Percentiles rank a stretch among this genome's conserved stretches.
These are phyloP conservation scores for Cyprinus carpio DNA, from an alignment of 2,113 vertebrate species.

Conservation along the genomic window DNA sequence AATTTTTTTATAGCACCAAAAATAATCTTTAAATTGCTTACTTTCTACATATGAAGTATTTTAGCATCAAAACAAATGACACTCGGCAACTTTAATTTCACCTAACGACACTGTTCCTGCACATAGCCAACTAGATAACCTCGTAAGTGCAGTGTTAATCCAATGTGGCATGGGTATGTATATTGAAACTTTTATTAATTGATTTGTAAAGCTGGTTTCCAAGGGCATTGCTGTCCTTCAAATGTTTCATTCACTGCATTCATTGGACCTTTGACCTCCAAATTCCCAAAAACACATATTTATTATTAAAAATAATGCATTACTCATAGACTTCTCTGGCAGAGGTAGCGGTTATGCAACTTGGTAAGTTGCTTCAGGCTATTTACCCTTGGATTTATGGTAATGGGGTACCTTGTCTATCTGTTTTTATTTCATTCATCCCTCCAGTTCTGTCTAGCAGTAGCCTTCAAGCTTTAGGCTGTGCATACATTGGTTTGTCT, in stretches of 20 bases:
- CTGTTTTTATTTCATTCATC: slow-evolving; percentile 15
- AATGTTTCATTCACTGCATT: not conserved
- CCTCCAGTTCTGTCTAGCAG: not conserved
- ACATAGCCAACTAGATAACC: not conserved
- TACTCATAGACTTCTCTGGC: slow-evolving; percentile 8
- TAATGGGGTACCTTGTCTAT: slow-evolving; percentile 12
- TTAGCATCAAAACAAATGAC: not conserved
- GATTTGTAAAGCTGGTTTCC: not conserved
- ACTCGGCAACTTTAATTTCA: not conserved
- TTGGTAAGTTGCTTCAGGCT: slow-evolving; percentile 15
- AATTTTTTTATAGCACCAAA: not conserved
- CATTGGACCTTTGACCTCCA: not conserved
- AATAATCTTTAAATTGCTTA: not conserved
- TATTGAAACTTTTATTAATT: not conserved
- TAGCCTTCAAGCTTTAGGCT: not conserved
- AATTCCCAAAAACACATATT: slow-evolving; percentile 1
- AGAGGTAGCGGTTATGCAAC: not conserved
- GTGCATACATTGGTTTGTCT: not conserved
- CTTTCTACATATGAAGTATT: not conserved
- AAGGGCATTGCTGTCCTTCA: not conserved
- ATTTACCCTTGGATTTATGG: slow-evolving; percentile 15
- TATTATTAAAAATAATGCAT: slow-evolving; percentile 19
- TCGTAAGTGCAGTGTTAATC: not conserved
- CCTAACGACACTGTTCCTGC: not conserved
- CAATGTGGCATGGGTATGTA: not conserved